A percentile compares a stretch with the other conserved stretches of the same genome.
These are phyloP conservation scores for Macrosteles quadrilineatus DNA, from an alignment of 1,140 invertebrate species.

Conservation along the genomic window DNA sequence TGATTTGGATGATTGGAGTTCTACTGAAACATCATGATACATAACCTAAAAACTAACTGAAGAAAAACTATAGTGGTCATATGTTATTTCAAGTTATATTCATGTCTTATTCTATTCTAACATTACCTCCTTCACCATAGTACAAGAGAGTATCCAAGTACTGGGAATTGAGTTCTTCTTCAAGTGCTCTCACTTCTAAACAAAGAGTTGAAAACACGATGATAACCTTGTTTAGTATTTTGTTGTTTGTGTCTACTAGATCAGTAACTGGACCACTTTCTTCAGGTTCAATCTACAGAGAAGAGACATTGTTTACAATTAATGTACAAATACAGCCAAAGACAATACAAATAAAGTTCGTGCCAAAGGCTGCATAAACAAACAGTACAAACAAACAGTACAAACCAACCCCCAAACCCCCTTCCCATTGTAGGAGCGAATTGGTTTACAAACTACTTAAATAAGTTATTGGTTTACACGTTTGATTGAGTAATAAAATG, in stretches of 20 bases:
- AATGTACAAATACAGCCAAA: not conserved
- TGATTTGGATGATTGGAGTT: no score
- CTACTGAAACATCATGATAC: no score
- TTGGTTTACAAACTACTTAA: not conserved
- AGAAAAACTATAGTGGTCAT: no score
- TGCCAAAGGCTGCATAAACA: not conserved
- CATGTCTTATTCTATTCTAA: not conserved
- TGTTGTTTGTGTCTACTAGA: constrained; percentile 78
- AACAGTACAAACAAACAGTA: not conserved
- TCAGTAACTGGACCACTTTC: constrained; percentile 47
- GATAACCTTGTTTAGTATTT: constrained; percentile 78
- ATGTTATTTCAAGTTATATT: not conserved
- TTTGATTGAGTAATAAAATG: no score
- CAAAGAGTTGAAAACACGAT: constrained; percentile 77
- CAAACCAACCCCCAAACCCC: not conserved
- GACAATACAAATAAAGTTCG: not conserved
- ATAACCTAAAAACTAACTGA: no score
- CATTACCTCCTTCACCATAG: constrained; percentile 59
- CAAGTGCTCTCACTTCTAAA: constrained; percentile 70
- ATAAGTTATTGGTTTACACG: not conserved
- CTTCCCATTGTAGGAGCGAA: not conserved
- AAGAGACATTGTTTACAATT: constrained; percentile 41
- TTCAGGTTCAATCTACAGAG: constrained; percentile 53
- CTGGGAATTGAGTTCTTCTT: constrained; percentile 64
- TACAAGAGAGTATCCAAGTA: constrained; percentile 63